Conservation (phyloP, 1,140 invertebrate species). For the Ceratosolen solmsi region DNA sequence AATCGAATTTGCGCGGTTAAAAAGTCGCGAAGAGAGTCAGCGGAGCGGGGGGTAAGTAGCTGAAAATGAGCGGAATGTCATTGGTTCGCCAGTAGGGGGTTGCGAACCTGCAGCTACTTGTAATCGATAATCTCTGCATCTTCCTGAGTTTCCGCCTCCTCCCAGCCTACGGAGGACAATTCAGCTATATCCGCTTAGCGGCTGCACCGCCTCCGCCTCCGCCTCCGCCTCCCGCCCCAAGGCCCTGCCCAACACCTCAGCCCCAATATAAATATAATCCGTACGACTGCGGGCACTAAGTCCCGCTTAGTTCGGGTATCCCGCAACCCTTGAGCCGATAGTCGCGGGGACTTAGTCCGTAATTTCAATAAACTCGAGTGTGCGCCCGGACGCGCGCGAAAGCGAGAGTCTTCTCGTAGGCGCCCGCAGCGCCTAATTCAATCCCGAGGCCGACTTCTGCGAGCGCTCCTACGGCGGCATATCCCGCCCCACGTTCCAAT, state of each 20-base stretch:
- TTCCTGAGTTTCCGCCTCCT: neutral
- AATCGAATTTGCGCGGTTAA: neutral
- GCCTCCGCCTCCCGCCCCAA: neutral
- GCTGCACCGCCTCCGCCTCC: neutral
- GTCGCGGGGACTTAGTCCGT: neutral
- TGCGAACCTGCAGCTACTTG: neutral
- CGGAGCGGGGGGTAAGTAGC: neutral
- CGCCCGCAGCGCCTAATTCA: neutral
- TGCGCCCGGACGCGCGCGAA: neutral
- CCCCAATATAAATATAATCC: no score
- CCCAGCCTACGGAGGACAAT: neutral
- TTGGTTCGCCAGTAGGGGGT: neutral
- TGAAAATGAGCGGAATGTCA: neutral
- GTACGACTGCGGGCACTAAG: neutral
- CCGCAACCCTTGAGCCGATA: neutral
- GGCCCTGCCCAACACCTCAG: no score
- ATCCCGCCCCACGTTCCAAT: no score
- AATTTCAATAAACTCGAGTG: neutral
- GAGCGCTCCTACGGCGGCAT: neutral
- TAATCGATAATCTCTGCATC: neutral
- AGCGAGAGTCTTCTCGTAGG: neutral
- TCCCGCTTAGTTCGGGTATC: neutral
- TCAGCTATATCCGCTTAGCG: constrained; percentile 17
- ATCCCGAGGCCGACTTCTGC: neutral
- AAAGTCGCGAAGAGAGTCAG: neutral